A percentile compares a stretch with the other conserved stretches of the same genome.
These are phyloP conservation scores for Psococerastis gibbosa DNA, from an alignment of 2,888 invertebrate species.

Conservation along the genomic window DNA sequence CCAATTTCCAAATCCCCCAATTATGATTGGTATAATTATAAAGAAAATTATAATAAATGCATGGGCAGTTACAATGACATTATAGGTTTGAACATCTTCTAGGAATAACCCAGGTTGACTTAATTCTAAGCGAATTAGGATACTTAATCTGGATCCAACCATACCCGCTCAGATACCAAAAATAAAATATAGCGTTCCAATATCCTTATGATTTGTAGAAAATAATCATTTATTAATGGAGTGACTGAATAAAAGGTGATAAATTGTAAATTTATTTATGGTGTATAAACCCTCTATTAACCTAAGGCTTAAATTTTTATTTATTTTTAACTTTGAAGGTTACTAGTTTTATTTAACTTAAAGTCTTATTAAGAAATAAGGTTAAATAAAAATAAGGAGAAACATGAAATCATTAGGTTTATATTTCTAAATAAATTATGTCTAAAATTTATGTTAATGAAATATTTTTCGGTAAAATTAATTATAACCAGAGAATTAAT, in stretches of 20 bases:
- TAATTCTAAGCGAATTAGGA: constrained; percentile 54
- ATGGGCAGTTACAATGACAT: constrained; percentile 59
- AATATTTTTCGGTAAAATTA: constrained; percentile 26
- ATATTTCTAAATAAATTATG: too few relatives aligned
- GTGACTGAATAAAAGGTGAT: constrained; percentile 41
- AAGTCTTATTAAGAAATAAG: too few relatives aligned
- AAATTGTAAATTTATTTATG: constrained; percentile 46
- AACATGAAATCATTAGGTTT: too few relatives aligned
- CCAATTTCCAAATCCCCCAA: constrained; percentile 73
- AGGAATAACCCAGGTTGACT: constrained; percentile 44
- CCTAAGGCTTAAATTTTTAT: too few relatives aligned
- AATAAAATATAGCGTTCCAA: constrained; percentile 32
- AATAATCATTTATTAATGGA: constrained; percentile 41
- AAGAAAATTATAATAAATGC: constrained; percentile 72
- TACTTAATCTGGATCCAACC: constrained; percentile 46
- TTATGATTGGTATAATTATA: constrained; percentile 52
- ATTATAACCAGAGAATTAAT: constrained; percentile 29
- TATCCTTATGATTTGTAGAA: constrained; percentile 58
- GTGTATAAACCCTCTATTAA: too few relatives aligned
- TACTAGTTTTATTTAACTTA: too few relatives aligned
- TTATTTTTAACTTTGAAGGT: too few relatives aligned
- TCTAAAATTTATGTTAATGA: too few relatives aligned
- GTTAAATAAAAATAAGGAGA: too few relatives aligned
- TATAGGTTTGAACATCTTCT: constrained; percentile 58
- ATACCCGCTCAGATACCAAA: constrained; percentile 47